Base-by-base conservation (phyloP, 2,888 invertebrate genomes). In the Argyresthia albistria region DNA sequence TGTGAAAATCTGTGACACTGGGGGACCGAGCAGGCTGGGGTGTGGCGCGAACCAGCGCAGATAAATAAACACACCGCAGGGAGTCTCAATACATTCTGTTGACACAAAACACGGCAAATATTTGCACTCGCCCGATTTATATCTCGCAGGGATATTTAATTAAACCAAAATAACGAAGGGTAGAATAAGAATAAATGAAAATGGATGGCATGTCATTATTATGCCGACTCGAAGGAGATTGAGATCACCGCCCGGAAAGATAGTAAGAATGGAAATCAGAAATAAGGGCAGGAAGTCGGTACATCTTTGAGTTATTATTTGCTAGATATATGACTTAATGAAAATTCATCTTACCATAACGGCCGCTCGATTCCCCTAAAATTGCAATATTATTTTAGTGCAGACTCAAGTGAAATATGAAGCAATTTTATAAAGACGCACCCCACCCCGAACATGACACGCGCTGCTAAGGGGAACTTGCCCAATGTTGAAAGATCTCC, bases 61-160 rank as follows among this genome's bases (percentile, higher is more conserved):
- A 80, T 80, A 80, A 81, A 79, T 77, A 78, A 66, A 72, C 66
- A 67, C 67, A 55, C 69, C 54, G 62, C 70, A 69, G 75, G 78
- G 73, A 36, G 48, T 10, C 48, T 36, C 25, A 48, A 48, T 15
- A 36, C 36, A 14, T 25, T 36, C 48, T 48, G 37, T 48, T 48
- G 12, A 37, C 36, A 37, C 37, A 48, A 48, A 66, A 66, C 66
- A 58, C 57, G 54, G 69, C 77, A 75, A 74, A 80, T 81, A 81
- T 83, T 80, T 78, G 74, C 63, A 58, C 64, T 62, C 69, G 63
- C 66, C 60, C 62, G 67, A 66, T 66, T 43, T 12, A 69, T 69
- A 65, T 64, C 59, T 57, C 60, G 61, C 55, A 66, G 79, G 80
- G 78, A 65, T 71, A 69, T 78, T 80, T 80, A 76, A 81, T 83